Percentiles rank a stretch among this genome's conserved stretches.
Conservation (phyloP, 2,888 invertebrate genomes). For the Diploptera punctata region DNA sequence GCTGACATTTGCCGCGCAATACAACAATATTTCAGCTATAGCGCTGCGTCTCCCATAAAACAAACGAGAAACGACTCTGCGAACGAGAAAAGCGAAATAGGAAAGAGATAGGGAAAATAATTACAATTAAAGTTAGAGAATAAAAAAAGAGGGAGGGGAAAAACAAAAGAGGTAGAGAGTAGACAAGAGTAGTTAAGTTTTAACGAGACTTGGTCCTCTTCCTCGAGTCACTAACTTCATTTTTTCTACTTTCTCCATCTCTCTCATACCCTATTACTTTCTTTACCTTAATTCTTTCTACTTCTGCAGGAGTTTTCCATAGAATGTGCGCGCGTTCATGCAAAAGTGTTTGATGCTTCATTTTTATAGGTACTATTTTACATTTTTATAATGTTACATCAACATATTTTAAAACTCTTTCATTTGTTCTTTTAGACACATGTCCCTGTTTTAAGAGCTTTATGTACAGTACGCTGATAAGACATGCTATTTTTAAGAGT, state of each 20-base stretch:
- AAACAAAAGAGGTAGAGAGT: background rate
- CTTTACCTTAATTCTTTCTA: background rate
- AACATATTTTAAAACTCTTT: too few relatives aligned
- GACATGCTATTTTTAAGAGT: too few relatives aligned
- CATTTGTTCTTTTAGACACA: too few relatives aligned
- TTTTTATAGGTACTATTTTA: too few relatives aligned
- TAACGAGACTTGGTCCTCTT: slow-evolving; percentile 5
- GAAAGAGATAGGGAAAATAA: slow-evolving; percentile 1
- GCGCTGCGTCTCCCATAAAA: too few relatives aligned
- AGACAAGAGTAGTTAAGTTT: slow-evolving; percentile 23
- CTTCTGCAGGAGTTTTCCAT: background rate
- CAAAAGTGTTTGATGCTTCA: background rate
- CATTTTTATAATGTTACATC: too few relatives aligned
- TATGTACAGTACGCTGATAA: too few relatives aligned
- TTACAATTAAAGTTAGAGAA: slow-evolving; percentile 20
- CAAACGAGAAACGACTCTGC: too few relatives aligned
- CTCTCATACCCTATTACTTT: background rate
- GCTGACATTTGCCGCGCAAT: too few relatives aligned
- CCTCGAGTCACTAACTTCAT: slow-evolving; percentile 7
- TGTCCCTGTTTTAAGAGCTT: too few relatives aligned
- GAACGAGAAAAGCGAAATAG: background rate
- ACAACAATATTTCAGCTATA: too few relatives aligned
- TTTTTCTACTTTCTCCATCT: background rate
- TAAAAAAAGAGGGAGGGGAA: background rate
- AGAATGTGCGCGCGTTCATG: background rate